Conservation (phyloP, 2,113 vertebrate genomes). For the Otus sunia region DNA sequence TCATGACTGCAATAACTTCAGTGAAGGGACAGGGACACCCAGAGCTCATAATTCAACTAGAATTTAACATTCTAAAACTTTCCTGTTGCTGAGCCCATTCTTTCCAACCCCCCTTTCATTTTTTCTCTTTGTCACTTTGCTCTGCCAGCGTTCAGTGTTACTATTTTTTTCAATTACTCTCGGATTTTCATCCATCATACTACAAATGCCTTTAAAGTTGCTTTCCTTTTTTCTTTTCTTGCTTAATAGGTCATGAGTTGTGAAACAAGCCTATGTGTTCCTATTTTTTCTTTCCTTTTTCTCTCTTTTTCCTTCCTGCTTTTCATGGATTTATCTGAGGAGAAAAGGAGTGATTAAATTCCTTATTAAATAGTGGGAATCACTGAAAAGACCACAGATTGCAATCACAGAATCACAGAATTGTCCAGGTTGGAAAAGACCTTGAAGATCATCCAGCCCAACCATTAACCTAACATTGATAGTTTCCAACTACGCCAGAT, state of each 20-base stretch:
- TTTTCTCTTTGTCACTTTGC: slow-evolving; percentile 19
- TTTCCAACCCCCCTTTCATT: neutral
- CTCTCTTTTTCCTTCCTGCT: neutral
- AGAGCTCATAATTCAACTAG: slow-evolving; percentile 47
- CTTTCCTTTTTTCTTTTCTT: neutral
- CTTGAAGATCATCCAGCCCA: no score
- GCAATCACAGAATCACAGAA: neutral
- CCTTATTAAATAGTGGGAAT: neutral
- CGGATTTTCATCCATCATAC: neutral
- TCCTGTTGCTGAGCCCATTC: neutral
- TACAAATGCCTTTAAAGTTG: neutral
- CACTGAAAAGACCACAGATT: neutral
- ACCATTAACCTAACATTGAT: no score
- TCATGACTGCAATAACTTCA: slow-evolving; percentile 53
- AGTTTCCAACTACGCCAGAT: no score
- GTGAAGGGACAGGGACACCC: neutral
- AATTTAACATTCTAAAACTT: slow-evolving; percentile 53
- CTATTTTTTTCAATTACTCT: slow-evolving; percentile 3
- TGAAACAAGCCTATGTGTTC: neutral
- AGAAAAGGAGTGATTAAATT: neutral
- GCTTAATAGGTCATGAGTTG: neutral
- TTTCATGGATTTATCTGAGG: neutral
- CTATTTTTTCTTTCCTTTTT: neutral
- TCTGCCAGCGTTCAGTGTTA: neutral
- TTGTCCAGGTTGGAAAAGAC: no score